Evolutionary conservation across 1,140 invertebrate genomes (phyloP).

Genomic region (Magallana ariakensis): DNA sequence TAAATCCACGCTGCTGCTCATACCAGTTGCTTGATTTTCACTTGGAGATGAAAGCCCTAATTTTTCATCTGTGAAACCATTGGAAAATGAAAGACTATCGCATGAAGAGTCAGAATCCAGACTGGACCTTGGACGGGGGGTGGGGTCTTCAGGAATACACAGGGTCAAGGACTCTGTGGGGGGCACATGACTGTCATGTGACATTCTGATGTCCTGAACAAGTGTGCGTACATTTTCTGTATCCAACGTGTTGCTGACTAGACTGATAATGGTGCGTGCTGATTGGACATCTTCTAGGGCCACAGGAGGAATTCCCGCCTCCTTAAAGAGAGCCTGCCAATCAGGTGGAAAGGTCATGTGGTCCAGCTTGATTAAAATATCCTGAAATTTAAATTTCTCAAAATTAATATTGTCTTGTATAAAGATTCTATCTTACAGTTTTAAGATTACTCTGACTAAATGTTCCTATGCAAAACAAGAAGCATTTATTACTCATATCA

Average conservation of each 20-base stretch:
- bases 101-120: not conserved
- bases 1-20: not conserved
- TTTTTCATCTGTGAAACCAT: not conserved
- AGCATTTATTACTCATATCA: too few species aligned
- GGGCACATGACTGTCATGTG: conserved; percentile 41
- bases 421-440: too few species aligned
- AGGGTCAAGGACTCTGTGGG: not conserved
- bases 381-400: conserved; percentile 54
- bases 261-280: conserved; percentile 65
- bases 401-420: too few species aligned
- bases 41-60: not conserved
- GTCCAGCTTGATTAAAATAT: conserved; percentile 65
- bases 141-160: conserved; percentile 14
- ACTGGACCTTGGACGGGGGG: conserved; percentile 2
- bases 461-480: too few species aligned
- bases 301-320: conserved; percentile 66
- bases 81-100: not conserved
- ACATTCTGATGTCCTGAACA: conserved; percentile 48
- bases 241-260: conserved; percentile 67
- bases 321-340: conserved; percentile 67
- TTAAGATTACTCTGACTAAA: too few species aligned
- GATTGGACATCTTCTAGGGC: conserved; percentile 68
- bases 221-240: conserved; percentile 54
- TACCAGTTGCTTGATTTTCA: not conserved
- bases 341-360: conserved; percentile 68